Conservation (phyloP, 2,113 vertebrate genomes). For the Catagonus wagneri region DNA sequence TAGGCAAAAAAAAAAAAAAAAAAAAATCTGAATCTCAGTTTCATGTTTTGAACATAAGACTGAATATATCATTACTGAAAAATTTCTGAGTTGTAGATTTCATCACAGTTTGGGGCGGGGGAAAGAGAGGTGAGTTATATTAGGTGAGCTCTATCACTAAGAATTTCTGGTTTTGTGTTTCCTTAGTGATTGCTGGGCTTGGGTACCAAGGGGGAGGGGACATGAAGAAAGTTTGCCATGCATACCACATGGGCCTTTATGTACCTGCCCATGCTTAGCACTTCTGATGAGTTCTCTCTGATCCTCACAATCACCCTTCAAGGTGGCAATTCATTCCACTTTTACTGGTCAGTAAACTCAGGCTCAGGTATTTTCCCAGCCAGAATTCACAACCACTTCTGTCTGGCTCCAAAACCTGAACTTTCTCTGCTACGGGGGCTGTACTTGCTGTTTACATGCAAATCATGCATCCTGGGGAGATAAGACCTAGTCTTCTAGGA, state of each 20-base stretch:
- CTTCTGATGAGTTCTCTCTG: not conserved
- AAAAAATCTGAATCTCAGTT: not conserved
- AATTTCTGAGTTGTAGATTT: slow-evolving; percentile 14
- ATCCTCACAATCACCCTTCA: not conserved
- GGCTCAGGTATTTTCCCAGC: not conserved
- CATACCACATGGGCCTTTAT: not conserved
- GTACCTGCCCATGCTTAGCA: not conserved
- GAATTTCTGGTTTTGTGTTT: not conserved
- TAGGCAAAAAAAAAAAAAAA: not conserved
- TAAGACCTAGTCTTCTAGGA: not conserved
- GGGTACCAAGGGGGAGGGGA: not conserved
- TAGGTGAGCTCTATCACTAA: not conserved
- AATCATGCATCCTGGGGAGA: not conserved
- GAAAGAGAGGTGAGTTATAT: not conserved
- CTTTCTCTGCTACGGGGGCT: not conserved
- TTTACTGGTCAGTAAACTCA: slow-evolving; percentile 34
- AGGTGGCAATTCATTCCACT: not conserved
- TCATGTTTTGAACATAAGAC: not conserved
- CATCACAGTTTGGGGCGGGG: not conserved
- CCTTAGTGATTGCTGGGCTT: not conserved
- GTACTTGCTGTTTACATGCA: not conserved
- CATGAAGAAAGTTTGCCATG: not conserved
- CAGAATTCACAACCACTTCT: slow-evolving; percentile 7
- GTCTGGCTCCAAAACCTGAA: not conserved
- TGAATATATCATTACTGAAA: slow-evolving; percentile 12